phyloP scores from a whole-genome alignment of 2,888 invertebrate species.

The Hydriomena furcata region DNA sequence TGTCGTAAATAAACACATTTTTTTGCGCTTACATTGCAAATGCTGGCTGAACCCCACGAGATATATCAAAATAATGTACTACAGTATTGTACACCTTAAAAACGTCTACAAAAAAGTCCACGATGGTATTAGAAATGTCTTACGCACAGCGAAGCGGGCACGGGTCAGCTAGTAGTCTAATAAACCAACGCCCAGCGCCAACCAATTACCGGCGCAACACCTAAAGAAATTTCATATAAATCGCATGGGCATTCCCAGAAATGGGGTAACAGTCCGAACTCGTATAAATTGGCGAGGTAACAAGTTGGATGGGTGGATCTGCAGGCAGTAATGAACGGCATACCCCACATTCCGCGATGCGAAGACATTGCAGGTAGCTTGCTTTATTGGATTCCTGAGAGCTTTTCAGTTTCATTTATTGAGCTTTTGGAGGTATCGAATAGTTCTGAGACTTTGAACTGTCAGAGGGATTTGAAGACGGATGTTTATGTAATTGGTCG shows the following conservation, averaged over 20 bases:
- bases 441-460: slow-evolving; percentile 33
- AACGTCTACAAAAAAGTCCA: too few species aligned
- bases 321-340: slow-evolving; percentile 72
- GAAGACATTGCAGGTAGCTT: slow-evolving; percentile 66
- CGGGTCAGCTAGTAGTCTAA: too few species aligned
- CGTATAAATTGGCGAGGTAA: slow-evolving; percentile 59
- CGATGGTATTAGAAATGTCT: too few species aligned
- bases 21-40: too few species aligned
- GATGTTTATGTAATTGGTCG: background rate
- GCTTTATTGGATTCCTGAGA: slow-evolving; percentile 70
- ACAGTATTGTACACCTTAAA: too few species aligned
- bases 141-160: too few species aligned
- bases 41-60: too few species aligned
- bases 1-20: too few species aligned
- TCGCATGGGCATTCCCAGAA: slow-evolving; percentile 41
- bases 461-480: slow-evolving; percentile 1
- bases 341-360: slow-evolving; percentile 50
- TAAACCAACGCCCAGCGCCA: background rate
- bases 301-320: slow-evolving; percentile 67
- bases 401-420: slow-evolving; percentile 58
- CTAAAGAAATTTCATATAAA: slow-evolving; percentile 63
- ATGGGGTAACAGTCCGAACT: slow-evolving; percentile 52
- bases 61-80: too few species aligned
- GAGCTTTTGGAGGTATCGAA: slow-evolving; percentile 46
- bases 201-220: slow-evolving; percentile 29